A percentile compares a stretch with the other conserved stretches of the same genome.
Evolutionary conservation across 1,140 invertebrate genomes (phyloP).

Genomic region (Solenopsis fugax): DNA sequence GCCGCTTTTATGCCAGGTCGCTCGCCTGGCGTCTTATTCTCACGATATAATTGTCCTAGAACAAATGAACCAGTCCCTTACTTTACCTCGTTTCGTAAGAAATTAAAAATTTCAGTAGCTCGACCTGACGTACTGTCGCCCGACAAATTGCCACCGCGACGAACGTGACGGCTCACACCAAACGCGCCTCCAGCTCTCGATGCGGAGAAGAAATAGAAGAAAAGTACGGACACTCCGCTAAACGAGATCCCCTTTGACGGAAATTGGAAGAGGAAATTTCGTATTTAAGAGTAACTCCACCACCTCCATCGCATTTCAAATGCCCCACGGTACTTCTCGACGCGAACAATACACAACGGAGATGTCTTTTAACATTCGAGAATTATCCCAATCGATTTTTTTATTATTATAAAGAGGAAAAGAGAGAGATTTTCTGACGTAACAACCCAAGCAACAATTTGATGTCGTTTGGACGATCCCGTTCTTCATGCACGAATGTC

Average conservation of each 20-base stretch:
- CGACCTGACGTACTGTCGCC: constrained; percentile 26
- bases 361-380: constrained; percentile 6
- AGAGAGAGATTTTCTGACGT: background rate
- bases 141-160: constrained; percentile 65
- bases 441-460: background rate
- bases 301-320: constrained; percentile 22
- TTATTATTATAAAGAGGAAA: background rate
- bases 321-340: too few relatives aligned
- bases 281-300: background rate
- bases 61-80: constrained; percentile 64
- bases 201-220: background rate
- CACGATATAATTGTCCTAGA: constrained; percentile 63
- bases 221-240: constrained; percentile 27
- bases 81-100: constrained; percentile 50
- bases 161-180: constrained; percentile 47
- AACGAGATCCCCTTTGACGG: constrained; percentile 45
- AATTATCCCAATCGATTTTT: background rate
- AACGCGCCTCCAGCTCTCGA: constrained; percentile 5
- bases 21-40: constrained; percentile 8
- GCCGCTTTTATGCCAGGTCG: constrained; percentile 8
- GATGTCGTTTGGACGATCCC: too few relatives aligned
- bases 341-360: background rate
- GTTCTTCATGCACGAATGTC: too few relatives aligned
- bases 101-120: constrained; percentile 72
- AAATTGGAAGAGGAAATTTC: constrained; percentile 37